Conservation (phyloP, 2,888 invertebrate species). For the Ophion costatus region DNA sequence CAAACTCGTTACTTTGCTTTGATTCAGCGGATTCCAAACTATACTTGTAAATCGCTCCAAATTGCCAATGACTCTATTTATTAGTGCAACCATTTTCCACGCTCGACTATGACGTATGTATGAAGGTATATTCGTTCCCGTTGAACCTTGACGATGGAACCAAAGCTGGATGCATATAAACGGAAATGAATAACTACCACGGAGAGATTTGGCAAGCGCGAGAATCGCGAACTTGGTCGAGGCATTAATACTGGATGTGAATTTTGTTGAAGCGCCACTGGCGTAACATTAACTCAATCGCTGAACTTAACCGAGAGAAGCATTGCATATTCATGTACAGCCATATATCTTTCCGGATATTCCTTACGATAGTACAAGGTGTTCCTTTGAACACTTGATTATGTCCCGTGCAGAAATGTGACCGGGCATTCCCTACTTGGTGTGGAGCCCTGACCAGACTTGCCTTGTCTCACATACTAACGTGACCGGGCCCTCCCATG, state of each 20-base stretch:
- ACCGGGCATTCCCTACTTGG: too few species aligned
- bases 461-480: too few species aligned
- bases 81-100: background rate
- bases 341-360: background rate
- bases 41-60: background rate
- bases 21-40: too few species aligned
- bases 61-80: background rate
- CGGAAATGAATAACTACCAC: slow-evolving; percentile 7
- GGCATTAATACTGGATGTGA: slow-evolving; percentile 59
- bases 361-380: background rate
- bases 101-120: background rate
- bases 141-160: slow-evolving; percentile 19
- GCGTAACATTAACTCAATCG: slow-evolving; percentile 56
- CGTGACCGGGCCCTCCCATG: too few species aligned
- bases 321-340: slow-evolving; percentile 16
- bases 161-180: slow-evolving; percentile 38
- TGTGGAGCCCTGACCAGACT: too few species aligned
- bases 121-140: slow-evolving; percentile 20
- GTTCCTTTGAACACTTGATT: too few species aligned
- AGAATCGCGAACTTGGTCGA: slow-evolving; percentile 57
- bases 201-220: slow-evolving; percentile 44
- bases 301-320: slow-evolving; percentile 45
- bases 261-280: slow-evolving; percentile 63
- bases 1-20: too few species aligned
- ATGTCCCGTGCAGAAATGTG: too few species aligned